phyloP scores from a whole-genome alignment of 2,113 vertebrate species.

The Bufo bufo region DNA sequence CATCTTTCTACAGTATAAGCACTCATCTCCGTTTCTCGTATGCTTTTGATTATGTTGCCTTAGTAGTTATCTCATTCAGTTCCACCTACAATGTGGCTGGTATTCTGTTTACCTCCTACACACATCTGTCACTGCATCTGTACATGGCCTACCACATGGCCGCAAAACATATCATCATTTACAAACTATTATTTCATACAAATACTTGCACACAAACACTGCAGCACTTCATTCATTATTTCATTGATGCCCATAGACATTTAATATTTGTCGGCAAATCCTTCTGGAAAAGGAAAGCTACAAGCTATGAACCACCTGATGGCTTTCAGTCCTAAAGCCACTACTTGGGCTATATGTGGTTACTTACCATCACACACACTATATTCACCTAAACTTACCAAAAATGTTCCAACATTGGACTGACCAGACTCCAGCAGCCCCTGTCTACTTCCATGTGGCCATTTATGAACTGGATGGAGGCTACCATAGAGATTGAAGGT shows the following conservation, averaged over 20 bases:
- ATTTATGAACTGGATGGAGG: background rate
- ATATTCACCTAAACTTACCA: background rate
- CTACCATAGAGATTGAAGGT: background rate
- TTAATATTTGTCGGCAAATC: background rate
- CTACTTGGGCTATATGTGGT: too few species aligned
- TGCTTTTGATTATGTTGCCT: background rate
- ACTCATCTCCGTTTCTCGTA: background rate
- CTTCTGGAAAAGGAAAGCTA: background rate
- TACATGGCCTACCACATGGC: background rate
- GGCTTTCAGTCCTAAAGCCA: background rate
- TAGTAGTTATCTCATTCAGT: background rate
- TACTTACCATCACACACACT: too few species aligned
- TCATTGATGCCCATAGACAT: background rate
- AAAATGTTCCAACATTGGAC: too few species aligned
- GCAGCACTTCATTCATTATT: background rate
- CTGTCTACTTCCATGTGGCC: background rate
- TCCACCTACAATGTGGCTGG: slow-evolving; percentile 1
- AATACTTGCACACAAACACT: background rate
- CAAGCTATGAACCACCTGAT: too few species aligned
- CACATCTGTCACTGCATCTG: background rate
- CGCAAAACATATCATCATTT: background rate
- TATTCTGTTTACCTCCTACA: slow-evolving; percentile 12
- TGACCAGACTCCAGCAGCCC: background rate
- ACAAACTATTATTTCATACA: background rate
- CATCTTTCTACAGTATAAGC: background rate